These are phyloP conservation scores for Argyra leucocephala DNA, from an alignment of 2,888 invertebrate genomes.

Conservation along the genomic window DNA sequence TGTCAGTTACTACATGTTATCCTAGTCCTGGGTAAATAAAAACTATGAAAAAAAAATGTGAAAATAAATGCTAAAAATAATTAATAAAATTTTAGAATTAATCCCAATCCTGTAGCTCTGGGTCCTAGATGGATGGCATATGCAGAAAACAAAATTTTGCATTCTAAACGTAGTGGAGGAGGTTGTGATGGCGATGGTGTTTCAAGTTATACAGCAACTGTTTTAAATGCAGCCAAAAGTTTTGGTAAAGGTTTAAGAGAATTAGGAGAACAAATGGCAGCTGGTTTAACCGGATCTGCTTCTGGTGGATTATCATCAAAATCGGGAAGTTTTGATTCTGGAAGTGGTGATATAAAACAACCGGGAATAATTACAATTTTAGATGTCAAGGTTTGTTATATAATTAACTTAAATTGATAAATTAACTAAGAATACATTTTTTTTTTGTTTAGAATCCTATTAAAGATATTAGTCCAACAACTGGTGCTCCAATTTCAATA, in stretches of 20 bases:
- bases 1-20: constrained; percentile 82
- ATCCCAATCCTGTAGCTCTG: constrained; percentile 72
- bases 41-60: background rate
- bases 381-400: constrained; percentile 60
- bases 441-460: constrained; percentile 33
- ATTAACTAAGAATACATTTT: background rate
- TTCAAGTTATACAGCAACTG: constrained; percentile 83
- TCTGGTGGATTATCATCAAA: constrained; percentile 38
- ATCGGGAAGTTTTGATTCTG: constrained; percentile 45
- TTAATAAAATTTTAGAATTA: constrained; percentile 36
- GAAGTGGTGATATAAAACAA: constrained; percentile 54
- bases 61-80: constrained; percentile 10
- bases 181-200: constrained; percentile 79
- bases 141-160: constrained; percentile 75
- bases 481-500: constrained; percentile 34
- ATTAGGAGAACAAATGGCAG: constrained; percentile 84
- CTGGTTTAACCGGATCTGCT: constrained; percentile 66
- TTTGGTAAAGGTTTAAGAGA: constrained; percentile 82
- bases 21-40: constrained; percentile 61
- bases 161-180: constrained; percentile 68
- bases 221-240: constrained; percentile 89
- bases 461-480: constrained; percentile 40
- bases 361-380: constrained; percentile 83
- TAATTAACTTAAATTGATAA: background rate
- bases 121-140: constrained; percentile 78